Percentiles rank a stretch among this genome's conserved stretches.
Evolutionary conservation across 2,888 invertebrate species (phyloP).

Genomic region (Cordylochernes scorpioides): DNA sequence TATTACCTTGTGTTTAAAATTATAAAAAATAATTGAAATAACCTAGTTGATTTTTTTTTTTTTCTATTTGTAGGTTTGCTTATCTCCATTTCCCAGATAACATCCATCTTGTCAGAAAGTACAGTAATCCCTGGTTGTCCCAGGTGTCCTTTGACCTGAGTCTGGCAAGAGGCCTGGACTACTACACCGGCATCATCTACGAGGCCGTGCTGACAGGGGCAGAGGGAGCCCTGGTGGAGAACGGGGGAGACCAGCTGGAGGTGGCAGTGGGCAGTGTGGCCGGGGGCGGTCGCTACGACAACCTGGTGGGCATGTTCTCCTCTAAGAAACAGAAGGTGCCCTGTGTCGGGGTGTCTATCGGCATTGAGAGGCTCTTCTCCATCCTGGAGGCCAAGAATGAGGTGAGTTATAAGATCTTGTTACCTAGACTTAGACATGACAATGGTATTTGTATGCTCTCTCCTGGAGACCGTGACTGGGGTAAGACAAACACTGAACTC

Average conservation of each 20-base stretch:
- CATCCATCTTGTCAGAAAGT: too few relatives aligned
- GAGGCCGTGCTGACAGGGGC: conserved; percentile 65
- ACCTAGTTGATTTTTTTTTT: too few relatives aligned
- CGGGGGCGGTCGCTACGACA: conserved; percentile 90
- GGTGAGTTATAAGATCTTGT: conserved; percentile 7
- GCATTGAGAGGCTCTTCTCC: conserved; percentile 86
- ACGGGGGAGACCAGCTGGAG: conserved; percentile 19
- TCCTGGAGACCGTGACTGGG: too few relatives aligned
- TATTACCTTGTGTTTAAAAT: too few relatives aligned
- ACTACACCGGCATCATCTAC: conserved; percentile 95
- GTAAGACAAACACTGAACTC: too few relatives aligned
- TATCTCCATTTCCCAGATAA: too few relatives aligned
- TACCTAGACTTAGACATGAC: too few relatives aligned
- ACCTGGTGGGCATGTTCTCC: conserved; percentile 92
- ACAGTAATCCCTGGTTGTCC: conserved; percentile 3
- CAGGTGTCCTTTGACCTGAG: conserved; percentile 67
- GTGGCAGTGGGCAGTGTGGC: conserved; percentile 74
- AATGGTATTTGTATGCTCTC: too few relatives aligned
- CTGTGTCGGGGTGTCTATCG: conserved; percentile 91
- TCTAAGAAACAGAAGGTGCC: conserved; percentile 46
- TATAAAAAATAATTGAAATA: too few relatives aligned
- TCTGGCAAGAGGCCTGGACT: conserved; percentile 87
- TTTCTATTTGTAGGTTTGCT: too few relatives aligned
- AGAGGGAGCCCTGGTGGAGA: conserved; percentile 10
- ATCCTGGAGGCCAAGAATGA: conserved; percentile 42